Evolutionary conservation across 2,888 invertebrate species (phyloP).

Genomic region (Rotaria socialis): DNA sequence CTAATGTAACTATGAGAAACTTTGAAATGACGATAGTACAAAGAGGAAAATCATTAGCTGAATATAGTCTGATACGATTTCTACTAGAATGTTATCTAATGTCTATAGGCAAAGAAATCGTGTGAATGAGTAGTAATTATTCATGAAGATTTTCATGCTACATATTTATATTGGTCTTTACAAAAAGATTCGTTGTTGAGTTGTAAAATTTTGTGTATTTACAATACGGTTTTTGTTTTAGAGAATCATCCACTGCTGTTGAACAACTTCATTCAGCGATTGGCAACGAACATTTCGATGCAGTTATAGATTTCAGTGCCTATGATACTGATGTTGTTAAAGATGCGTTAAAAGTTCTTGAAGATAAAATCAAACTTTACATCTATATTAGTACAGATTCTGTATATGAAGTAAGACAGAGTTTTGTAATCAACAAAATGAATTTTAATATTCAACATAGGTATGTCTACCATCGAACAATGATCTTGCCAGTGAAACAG

Average conservation of each 20-base stretch:
- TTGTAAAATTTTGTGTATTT: too few species aligned
- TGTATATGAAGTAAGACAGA: constrained; percentile 61
- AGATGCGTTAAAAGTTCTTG: constrained; percentile 54
- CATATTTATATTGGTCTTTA: too few species aligned
- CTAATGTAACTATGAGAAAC: too few species aligned
- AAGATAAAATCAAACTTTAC: constrained; percentile 56
- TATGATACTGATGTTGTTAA: constrained; percentile 57
- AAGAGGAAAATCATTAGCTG: too few species aligned
- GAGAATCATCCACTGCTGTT: constrained; percentile 52
- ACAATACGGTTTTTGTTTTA: not conserved
- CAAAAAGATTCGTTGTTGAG: too few species aligned
- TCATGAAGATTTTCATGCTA: too few species aligned
- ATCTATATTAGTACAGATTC: constrained; percentile 61
- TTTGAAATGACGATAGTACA: too few species aligned
- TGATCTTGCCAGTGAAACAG: constrained; percentile 52
- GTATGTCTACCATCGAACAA: not conserved
- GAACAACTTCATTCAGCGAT: constrained; percentile 53
- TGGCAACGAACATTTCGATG: constrained; percentile 54
- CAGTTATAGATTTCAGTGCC: constrained; percentile 61
- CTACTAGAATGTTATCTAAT: too few species aligned
- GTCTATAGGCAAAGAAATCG: too few species aligned
- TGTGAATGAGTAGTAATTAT: too few species aligned
- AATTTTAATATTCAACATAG: not conserved
- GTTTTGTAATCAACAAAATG: constrained; percentile 38
- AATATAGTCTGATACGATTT: too few species aligned